Evolutionary conservation across 2,797 vertebrate genomes (phyloP).

Genomic region (Acestrorhynchus altus): DNA sequence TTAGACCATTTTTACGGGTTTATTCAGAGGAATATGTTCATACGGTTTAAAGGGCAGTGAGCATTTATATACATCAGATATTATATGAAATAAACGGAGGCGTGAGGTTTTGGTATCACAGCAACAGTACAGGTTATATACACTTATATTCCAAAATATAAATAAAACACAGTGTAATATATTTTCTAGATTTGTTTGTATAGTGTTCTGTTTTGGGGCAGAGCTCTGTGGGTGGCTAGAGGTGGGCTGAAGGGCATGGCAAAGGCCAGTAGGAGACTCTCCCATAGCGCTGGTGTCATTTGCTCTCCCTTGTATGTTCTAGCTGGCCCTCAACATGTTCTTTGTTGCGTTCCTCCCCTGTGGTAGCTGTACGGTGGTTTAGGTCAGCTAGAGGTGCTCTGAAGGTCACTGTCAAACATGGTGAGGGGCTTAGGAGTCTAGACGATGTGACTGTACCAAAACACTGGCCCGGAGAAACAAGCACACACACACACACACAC

Average conservation of each 20-base stretch:
- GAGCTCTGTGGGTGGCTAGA: conserved; percentile 12
- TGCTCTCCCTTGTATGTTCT: conserved; percentile 19
- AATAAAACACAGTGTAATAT: conserved; percentile 10
- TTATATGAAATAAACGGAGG: not conserved
- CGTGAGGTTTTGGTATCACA: not conserved
- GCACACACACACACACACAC: conserved; percentile 61
- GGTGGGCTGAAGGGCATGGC: conserved; percentile 19
- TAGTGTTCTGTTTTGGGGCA: not conserved
- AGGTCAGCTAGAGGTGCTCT: conserved; percentile 60
- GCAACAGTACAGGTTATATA: not conserved
- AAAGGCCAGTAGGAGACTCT: conserved; percentile 28
- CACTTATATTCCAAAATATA: conserved; percentile 10
- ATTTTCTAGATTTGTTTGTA: conserved; percentile 1
- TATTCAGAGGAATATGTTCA: not conserved
- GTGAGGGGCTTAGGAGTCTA: conserved; percentile 47
- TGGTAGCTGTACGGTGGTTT: conserved; percentile 56
- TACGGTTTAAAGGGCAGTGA: not conserved
- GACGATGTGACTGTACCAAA: conserved; percentile 64
- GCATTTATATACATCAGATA: not conserved
- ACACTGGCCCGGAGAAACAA: conserved; percentile 68
- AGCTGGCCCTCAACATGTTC: conserved; percentile 52
- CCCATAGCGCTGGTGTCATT: conserved; percentile 22
- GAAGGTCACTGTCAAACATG: conserved; percentile 65
- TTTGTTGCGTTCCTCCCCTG: conserved; percentile 40
- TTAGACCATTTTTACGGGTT: not conserved